Evolutionary conservation across 2,113 vertebrate species (phyloP), one percentile per base, ranked within the genome.

Genomic region (Oenanthe melanoleuca): DNA sequence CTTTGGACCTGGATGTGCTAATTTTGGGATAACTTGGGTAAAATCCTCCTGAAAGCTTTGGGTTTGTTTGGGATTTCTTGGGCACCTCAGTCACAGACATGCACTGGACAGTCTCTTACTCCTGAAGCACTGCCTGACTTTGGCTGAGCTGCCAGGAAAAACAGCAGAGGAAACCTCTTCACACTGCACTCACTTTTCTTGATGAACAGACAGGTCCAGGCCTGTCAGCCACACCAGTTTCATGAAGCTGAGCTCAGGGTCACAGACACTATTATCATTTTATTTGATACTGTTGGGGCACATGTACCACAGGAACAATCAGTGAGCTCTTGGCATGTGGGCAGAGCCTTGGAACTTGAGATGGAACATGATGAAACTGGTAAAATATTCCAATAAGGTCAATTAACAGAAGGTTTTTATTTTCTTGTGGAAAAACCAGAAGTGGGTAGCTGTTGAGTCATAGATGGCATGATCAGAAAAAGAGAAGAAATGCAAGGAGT

Each of bases 291-390:
- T 53, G 8, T 0, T 45, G n/a, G 50, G 53, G 28, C 12, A 85
- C 78, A 64, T 6, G 47, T 12, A 31, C 21, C 64, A 47, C 0
- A 0, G 40, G 75, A 91, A 44, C 13, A 37, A 59, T 12, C 2
- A 0, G 0, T 12, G 42, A 88, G 31, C 31, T 26, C 81, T 59
- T 7, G 1, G 67, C 34, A 34, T 0, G 3, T 70, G 49, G 56
- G 72, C 64, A 88, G 83, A 86, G 66, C 29, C 56, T 93, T 6
- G 0, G 29, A 61, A 23, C 59, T 33, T 28, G 73, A 75, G 67
- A 60, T 14, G 25, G 18, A 69, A 72, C 1, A 5, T 8, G 37
- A 42, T 37, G 55, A 55, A 92, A 80, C 44, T 57, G 57, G 45
- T 28, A 67, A 83, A 93, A 75, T 38, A 86, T 63, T 81, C 52